A percentile compares a stretch with the other conserved stretches of the same genome.
Conservation (phyloP, 2,797 vertebrate genomes). For the Sebastes matsubarae region DNA sequence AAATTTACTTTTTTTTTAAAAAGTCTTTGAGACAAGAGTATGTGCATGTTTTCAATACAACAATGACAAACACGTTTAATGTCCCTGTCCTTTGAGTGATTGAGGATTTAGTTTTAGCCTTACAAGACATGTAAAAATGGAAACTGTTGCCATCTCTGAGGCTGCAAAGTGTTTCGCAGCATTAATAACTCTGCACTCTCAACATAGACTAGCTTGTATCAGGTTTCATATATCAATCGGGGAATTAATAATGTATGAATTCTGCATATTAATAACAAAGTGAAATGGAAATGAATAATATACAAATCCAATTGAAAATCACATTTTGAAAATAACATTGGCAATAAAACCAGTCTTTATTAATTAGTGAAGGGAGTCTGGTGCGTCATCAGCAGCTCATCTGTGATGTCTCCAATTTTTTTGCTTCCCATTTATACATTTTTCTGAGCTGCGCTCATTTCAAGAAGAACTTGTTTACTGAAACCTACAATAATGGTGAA, state of each 20-base stretch:
- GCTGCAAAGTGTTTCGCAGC: not conserved
- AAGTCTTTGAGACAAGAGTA: not conserved
- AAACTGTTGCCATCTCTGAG: not conserved
- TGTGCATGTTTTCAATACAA: not conserved
- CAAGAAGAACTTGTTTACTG: not conserved
- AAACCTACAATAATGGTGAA: not conserved
- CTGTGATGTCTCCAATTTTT: not conserved
- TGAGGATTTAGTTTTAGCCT: not conserved
- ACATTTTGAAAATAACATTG: not conserved
- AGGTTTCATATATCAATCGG: not conserved
- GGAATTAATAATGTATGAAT: not conserved
- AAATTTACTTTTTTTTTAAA: not conserved
- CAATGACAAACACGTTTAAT: not conserved
- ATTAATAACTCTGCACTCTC: not conserved
- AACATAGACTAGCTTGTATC: not conserved
- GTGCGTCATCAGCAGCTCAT: slow-evolving; percentile 9
- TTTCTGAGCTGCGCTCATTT: not conserved
- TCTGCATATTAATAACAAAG: not conserved
- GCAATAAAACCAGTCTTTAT: not conserved
- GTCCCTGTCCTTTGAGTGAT: not conserved
- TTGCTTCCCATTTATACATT: not conserved
- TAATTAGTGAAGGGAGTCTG: not conserved
- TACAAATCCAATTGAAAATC: not conserved
- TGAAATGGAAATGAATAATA: not conserved
- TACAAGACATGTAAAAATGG: not conserved